Base-by-base conservation (phyloP, 2,888 invertebrate genomes). In the Heliothis peltigera region DNA sequence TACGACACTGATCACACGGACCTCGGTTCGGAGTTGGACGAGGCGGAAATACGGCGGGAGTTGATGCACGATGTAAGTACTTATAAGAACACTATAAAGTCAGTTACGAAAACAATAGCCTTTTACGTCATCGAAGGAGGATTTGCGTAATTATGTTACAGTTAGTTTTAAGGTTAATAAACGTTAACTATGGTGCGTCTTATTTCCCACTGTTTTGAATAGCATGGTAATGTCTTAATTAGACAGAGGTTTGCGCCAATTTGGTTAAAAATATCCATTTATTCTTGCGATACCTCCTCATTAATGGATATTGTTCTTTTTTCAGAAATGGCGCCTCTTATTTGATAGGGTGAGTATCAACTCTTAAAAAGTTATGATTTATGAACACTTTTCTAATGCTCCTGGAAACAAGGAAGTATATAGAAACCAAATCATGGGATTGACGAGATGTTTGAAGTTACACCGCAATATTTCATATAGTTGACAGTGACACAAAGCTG, bases 261-360 rank as follows among this genome's bases (percentile, higher is more conserved):
- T 56, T 52, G 15, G 32, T 47, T 39, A 3, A 32, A 57, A 57
- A 49, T 10, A 44, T 15, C 43, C 17, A 52, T 60, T 42, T 21
- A 62, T 1, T 17, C 35, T 44, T 43, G 6, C 0, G 8, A 46
- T 48, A 49, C 17, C 19, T 7, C 6, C 3, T 22, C 46, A 51
- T 18, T 46, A 47, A 54, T 18, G 2, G 32, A 15, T 43, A 42
- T 2, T 51, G 0, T 43, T 57, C 21, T 84, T 79, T 83, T 86
- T 88, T 96, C 96, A 98, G 98, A 98, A 98, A 97, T 98, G 98
- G 98, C 96, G 98, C 79, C 96, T 97, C 72, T 96, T 98, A 71
- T 98, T 98, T 88, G 98, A 98, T 91, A 97, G 97, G 96, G 98
- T 98, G 91, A 96, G 94, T 91, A 69, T 49, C 6, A 8, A 47